A percentile compares a stretch with the other conserved stretches of the same genome.
phyloP scores from a whole-genome alignment of 2,797 vertebrate species.

The Melanotaenia trifasciata region DNA sequence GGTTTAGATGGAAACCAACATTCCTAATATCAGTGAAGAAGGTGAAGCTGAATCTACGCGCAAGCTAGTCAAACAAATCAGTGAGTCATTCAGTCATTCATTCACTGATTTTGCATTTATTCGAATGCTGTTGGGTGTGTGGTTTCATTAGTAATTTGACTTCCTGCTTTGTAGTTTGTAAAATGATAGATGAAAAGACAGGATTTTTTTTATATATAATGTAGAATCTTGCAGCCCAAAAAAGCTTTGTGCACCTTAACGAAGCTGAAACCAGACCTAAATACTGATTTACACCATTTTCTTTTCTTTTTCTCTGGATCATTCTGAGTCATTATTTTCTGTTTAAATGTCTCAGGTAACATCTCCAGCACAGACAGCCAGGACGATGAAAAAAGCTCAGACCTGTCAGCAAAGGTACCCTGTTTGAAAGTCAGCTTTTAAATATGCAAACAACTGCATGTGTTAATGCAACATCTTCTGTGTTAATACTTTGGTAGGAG shows the following conservation, averaged over 20 bases:
- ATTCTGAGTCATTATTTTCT: background rate
- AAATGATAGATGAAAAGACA: background rate
- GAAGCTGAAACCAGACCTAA: background rate
- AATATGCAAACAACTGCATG: background rate
- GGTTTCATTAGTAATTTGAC: background rate
- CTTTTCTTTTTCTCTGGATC: background rate
- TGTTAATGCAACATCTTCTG: background rate
- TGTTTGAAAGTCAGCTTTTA: background rate
- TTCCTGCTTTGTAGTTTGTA: background rate
- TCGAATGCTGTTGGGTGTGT: background rate
- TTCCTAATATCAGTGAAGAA: conserved; percentile 35
- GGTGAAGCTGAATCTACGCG: conserved; percentile 29
- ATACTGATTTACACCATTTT: background rate
- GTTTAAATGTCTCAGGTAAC: conserved; percentile 63
- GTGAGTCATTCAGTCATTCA: conserved; percentile 60
- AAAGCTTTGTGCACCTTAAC: too few relatives aligned
- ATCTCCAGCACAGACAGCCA: conserved; percentile 70
- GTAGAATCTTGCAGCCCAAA: background rate
- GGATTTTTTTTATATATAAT: background rate
- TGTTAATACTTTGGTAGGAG: conserved; percentile 59
- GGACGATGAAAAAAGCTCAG: conserved; percentile 69
- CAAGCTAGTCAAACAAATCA: conserved; percentile 67
- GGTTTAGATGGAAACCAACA: conserved; percentile 49
- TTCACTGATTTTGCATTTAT: background rate
- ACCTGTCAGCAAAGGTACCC: conserved; percentile 72